Percentiles rank a stretch among this genome's conserved stretches.
phyloP scores from a whole-genome alignment of 2,888 invertebrate genomes.

The Sminthurinus aureus region DNA sequence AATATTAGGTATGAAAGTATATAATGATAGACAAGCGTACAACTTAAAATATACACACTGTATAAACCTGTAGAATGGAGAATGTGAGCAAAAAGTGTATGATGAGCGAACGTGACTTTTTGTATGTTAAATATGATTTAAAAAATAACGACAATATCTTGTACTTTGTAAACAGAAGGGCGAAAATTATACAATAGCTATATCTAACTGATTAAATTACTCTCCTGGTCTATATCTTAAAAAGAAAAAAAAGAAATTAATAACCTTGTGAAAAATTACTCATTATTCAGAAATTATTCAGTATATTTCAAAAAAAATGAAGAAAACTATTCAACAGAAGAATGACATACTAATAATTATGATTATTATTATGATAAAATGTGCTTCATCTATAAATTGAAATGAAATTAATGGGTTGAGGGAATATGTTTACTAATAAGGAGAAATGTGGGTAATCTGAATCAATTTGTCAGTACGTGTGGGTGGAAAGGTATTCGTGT shows the following conservation, averaged over 20 bases:
- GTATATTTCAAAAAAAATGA: no score
- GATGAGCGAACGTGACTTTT: no score
- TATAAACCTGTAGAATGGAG: no score
- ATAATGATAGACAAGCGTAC: no score
- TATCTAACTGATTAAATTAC: no score
- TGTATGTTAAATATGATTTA: no score
- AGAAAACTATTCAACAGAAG: no score
- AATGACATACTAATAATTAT: no score
- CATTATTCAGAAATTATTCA: no score
- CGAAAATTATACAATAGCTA: neutral
- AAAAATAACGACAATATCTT: neutral
- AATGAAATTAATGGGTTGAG: conserved; percentile 13
- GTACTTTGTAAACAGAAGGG: conserved; percentile 2
- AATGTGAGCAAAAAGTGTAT: no score
- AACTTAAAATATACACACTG: no score
- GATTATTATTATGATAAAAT: neutral
- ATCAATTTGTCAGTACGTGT: neutral
- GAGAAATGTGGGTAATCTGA: neutral
- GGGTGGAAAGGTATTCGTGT: neutral
- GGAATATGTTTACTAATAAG: neutral
- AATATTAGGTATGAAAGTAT: no score
- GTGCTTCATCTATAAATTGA: neutral
- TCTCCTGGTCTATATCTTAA: neutral
- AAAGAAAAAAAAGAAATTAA: neutral
- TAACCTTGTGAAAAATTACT: neutral